Conservation (phyloP, 2,113 vertebrate species). For the Bubo blakistoni region DNA sequence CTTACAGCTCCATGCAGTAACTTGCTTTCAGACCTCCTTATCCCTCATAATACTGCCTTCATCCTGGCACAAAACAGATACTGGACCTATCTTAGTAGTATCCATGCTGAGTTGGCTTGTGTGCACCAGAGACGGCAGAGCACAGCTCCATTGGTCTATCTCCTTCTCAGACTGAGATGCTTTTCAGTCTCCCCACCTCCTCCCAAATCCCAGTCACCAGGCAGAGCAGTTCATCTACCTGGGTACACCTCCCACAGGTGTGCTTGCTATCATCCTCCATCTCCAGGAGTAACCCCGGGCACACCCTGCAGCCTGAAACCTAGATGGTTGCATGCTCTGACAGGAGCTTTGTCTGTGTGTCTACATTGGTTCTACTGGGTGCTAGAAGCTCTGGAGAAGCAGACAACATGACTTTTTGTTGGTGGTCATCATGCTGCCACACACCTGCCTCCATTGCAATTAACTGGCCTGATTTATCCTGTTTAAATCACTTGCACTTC, state of each 20-base stretch:
- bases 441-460: neutral
- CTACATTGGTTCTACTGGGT: neutral
- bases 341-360: neutral
- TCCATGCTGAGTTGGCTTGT: neutral
- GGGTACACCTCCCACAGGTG: fast-evolving
- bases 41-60: neutral
- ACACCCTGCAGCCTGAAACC: neutral
- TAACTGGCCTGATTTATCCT: neutral
- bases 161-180: neutral
- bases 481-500: neutral
- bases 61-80: neutral
- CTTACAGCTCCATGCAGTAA: neutral
- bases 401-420: neutral
- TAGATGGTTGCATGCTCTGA: neutral
- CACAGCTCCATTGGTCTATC: neutral
- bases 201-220: neutral
- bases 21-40: neutral
- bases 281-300: neutral
- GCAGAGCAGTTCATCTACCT: neutral
- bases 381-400: neutral
- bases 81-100: neutral
- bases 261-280: neutral
- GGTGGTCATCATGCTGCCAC: neutral
- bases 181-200: neutral
- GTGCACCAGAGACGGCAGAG: neutral